These are phyloP conservation scores for Drosophila pseudotalamancana DNA, from an alignment of 2,888 invertebrate genomes.

Conservation along the genomic window DNA sequence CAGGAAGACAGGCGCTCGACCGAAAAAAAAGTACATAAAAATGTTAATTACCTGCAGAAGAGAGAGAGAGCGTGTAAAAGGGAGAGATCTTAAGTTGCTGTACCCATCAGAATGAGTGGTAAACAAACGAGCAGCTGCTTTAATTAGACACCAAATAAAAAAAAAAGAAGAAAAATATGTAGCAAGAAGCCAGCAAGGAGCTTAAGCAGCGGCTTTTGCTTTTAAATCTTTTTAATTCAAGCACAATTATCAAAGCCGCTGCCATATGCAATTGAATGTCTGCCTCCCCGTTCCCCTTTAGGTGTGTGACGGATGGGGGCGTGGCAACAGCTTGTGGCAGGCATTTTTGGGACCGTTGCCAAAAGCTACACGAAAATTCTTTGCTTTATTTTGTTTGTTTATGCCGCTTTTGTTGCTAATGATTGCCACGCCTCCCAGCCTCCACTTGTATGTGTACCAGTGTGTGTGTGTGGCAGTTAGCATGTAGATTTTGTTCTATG, in stretches of 20 bases:
- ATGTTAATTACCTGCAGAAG: conserved; percentile 69
- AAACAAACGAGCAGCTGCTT: conserved; percentile 41
- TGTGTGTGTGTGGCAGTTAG: conserved; percentile 18
- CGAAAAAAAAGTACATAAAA: conserved; percentile 64
- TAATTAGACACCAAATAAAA: conserved; percentile 38
- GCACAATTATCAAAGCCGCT: conserved; percentile 63
- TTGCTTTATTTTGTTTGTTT: conserved; percentile 59
- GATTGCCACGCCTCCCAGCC: conserved; percentile 53
- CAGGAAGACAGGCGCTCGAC: conserved; percentile 20
- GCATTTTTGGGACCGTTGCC: too few relatives aligned
- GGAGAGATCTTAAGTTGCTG: conserved; percentile 3
- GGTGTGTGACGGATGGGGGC: conserved; percentile 3
- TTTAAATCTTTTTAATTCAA: conserved; percentile 65
- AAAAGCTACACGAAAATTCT: conserved; percentile 15
- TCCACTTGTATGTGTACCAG: conserved; percentile 11
- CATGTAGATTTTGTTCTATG: conserved; percentile 43
- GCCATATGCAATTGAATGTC: conserved; percentile 69
- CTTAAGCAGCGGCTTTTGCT: conserved; percentile 20
- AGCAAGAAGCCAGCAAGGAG: background rate
- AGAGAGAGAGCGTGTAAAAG: background rate
- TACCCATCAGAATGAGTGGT: conserved; percentile 39
- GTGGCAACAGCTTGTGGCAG: conserved; percentile 52
- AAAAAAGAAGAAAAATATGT: background rate
- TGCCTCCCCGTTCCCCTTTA: background rate
- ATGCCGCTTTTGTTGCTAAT: conserved; percentile 65